Percentiles rank a stretch among this genome's conserved stretches.
Conservation (phyloP, 2,797 vertebrate genomes). For the Hyperoplus lanceolatus region DNA sequence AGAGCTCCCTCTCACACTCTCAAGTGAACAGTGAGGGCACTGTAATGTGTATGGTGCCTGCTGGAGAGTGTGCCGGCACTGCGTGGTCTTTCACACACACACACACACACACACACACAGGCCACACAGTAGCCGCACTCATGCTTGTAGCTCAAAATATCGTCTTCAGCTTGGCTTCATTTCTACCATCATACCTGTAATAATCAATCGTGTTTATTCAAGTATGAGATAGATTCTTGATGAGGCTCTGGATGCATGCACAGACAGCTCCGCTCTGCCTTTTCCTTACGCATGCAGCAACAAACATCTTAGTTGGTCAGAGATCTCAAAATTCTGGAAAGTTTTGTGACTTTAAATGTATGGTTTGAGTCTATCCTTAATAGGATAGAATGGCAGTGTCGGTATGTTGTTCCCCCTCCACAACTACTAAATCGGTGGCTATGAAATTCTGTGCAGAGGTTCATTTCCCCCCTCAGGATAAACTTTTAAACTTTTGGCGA, state of each 20-base stretch:
- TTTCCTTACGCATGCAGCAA: not conserved
- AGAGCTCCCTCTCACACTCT: constrained; percentile 41
- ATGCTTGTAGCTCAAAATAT: constrained; percentile 30
- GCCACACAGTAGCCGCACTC: constrained; percentile 39
- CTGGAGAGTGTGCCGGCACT: constrained; percentile 61
- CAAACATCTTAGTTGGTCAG: not conserved
- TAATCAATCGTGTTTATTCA: constrained; percentile 5
- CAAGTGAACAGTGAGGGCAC: constrained; percentile 69
- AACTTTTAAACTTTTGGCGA: not conserved
- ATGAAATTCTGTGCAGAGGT: not conserved
- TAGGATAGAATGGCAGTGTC: no score
- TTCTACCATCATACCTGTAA: constrained; percentile 13
- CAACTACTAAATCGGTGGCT: not conserved
- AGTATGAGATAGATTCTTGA: not conserved
- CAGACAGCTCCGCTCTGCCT: constrained; percentile 17
- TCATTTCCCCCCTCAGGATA: not conserved
- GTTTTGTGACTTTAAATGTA: not conserved
- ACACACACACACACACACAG: constrained; percentile 35
- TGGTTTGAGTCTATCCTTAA: not conserved
- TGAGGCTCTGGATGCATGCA: not conserved
- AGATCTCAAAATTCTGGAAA: not conserved
- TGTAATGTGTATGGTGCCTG: constrained; percentile 57
- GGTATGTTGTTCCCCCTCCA: not conserved
- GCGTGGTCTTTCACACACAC: constrained; percentile 25
- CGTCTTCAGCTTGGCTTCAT: constrained; percentile 3